Evolutionary conservation across 2,888 invertebrate genomes (phyloP), one percentile per base, ranked within the genome.

Genomic region (Clostera curtula): DNA sequence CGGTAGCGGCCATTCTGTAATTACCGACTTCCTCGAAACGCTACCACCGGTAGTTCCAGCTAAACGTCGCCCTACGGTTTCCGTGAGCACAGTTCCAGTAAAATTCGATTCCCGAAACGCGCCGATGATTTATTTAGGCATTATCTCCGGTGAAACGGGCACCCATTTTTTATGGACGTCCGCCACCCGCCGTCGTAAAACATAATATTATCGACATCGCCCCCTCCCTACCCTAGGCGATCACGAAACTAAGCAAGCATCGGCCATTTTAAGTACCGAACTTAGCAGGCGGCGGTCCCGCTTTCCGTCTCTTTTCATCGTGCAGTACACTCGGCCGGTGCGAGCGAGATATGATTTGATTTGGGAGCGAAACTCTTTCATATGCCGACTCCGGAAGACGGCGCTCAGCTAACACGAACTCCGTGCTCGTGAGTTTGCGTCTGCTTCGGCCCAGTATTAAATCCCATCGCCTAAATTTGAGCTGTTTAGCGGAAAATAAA

Each of bases 141-240:
- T 75, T 73, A 79, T 76, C 73, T 72, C 65, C 69, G 74, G 68
- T 77, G 70, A 76, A 79, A 73, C 69, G 75, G 72, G 76, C 73
- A 74, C 70, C 68, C 71, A 74, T 73, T 77, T n/a, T n/a, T 74
- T 73, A 74, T 70, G 71, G 70, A 56, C 56, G 52, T 48, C 49
- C 57, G 64, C 70, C 71, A 62, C 66, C 72, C 70, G 66, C 57
- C 54, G 68, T 62, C 73, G 70, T 80, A 77, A 79, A 79, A 77
- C 73, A 77, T 79, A 77, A 77, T 73, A 79, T 73, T 80, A 79
- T 79, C 77, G 77, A 74, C 73, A 67, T 63, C 67, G 66, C 56
- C 70, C 73, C 76, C 77, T 73, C 80, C 77, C 79, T 74, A 74
- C 80, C 77, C 79, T 74, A 74, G 76, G 73, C 80, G 72, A 77